These are phyloP conservation scores for Drosophila dunni DNA, from an alignment of 1,140 invertebrate species.

Conservation along the genomic window DNA sequence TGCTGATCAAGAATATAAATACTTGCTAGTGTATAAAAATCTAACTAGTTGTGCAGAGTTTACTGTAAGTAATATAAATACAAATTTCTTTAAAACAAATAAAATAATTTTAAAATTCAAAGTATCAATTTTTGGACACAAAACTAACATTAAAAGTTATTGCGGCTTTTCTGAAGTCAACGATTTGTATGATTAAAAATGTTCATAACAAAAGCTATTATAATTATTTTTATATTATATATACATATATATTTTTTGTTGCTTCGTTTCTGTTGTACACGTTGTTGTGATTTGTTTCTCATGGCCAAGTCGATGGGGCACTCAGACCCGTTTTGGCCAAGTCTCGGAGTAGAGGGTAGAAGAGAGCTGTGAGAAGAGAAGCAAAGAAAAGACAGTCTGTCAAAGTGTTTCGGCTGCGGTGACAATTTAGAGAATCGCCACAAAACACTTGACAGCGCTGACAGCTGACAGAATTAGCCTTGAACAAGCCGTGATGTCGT, in stretches of 20 bases:
- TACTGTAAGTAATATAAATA: too few species aligned
- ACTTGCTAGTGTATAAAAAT: too few species aligned
- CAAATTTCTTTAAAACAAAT: too few species aligned
- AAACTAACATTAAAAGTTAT: too few species aligned
- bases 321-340: constrained; percentile 19
- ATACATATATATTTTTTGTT: too few species aligned
- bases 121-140: too few species aligned
- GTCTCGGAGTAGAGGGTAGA: too few species aligned
- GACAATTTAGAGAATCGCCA: constrained; percentile 75
- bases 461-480: constrained; percentile 82
- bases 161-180: not conserved
- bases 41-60: too few species aligned
- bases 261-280: not conserved
- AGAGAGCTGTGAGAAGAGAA: not conserved
- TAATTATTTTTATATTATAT: constrained; percentile 3
- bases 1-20: too few species aligned
- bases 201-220: constrained; percentile 12
- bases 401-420: constrained; percentile 54
- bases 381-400: constrained; percentile 29
- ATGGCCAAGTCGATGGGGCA: constrained; percentile 22
- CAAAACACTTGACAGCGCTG: constrained; percentile 69
- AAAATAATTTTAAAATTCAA: too few species aligned
- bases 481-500: constrained; percentile 45
- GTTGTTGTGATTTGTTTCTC: constrained; percentile 21
- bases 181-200: not conserved